phyloP scores from a whole-genome alignment of 2,888 invertebrate genomes.

The Ormyrus labotus region DNA sequence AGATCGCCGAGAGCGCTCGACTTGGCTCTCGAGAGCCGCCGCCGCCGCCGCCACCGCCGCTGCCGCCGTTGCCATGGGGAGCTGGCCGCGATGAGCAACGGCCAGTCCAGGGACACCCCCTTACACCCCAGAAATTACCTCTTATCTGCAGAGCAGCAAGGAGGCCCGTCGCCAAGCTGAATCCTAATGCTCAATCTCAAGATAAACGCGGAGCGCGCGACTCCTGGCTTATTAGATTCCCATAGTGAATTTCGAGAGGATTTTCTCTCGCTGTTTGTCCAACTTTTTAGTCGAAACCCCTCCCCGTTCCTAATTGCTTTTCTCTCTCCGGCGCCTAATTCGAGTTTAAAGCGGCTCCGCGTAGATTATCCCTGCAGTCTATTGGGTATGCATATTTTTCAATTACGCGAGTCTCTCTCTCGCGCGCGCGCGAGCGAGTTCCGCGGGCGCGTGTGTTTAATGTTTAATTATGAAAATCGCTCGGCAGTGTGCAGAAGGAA shows the following conservation, averaged over 20 bases:
- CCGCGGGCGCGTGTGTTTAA: not conserved
- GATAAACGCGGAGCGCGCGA: constrained; percentile 27
- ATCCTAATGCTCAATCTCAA: constrained; percentile 65
- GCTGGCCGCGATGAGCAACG: constrained; percentile 70
- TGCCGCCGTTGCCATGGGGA: constrained; percentile 33
- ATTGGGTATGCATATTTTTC: constrained; percentile 11
- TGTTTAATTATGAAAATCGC: constrained; percentile 10
- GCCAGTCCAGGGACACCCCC: constrained; percentile 68
- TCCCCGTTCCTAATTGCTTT: constrained; percentile 9
- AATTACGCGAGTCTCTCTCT: constrained; percentile 1
- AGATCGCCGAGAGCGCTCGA: constrained; percentile 7
- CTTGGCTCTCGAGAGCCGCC: not conserved
- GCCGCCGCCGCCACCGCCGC: not conserved
- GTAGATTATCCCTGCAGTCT: not conserved
- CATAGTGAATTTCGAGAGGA: not conserved
- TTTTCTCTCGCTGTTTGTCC: constrained; percentile 10
- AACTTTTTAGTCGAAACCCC: not conserved
- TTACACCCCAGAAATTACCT: constrained; percentile 71
- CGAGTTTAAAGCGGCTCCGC: not conserved
- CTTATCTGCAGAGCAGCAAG: constrained; percentile 72
- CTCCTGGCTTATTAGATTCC: constrained; percentile 28
- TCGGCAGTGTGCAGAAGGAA: not conserved
- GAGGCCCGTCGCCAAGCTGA: constrained; percentile 64
- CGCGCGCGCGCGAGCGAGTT: not conserved
- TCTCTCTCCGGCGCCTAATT: not conserved